These are phyloP conservation scores for Scleropages formosus DNA, from an alignment of 2,797 vertebrate genomes.

Conservation along the genomic window DNA sequence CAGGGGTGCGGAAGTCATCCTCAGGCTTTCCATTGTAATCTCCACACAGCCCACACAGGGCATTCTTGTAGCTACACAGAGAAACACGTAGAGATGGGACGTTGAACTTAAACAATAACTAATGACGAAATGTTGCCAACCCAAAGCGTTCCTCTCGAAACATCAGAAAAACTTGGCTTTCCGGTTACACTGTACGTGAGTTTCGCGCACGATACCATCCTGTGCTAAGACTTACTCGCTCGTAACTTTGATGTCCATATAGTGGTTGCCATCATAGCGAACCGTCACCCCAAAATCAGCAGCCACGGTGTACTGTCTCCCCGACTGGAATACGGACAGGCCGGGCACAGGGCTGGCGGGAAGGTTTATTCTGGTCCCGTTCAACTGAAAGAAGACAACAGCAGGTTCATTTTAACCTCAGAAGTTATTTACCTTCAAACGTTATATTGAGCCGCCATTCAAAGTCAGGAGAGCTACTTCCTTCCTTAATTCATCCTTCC, in stretches of 20 bases:
- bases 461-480: too few species aligned
- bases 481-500: background rate
- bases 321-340: conserved; percentile 65
- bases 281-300: conserved; percentile 70
- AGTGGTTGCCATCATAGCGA: conserved; percentile 72
- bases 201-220: too few species aligned
- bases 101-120: background rate
- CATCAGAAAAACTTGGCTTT: background rate
- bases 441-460: background rate
- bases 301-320: conserved; percentile 64
- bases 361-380: conserved; percentile 64
- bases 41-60: conserved; percentile 69
- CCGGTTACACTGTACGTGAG: background rate
- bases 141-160: background rate
- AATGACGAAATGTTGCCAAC: background rate
- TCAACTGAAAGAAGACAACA: conserved; percentile 52
- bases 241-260: conserved; percentile 71
- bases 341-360: conserved; percentile 55
- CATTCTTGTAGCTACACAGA: conserved; percentile 57
- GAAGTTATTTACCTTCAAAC: background rate
- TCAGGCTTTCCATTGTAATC: conserved; percentile 61
- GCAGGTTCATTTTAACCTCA: background rate
- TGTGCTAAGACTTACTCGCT: conserved; percentile 61
- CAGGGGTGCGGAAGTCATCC: conserved; percentile 67
- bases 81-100: background rate